Base-by-base conservation (phyloP, 1,140 invertebrate species). In the Penaeus chinensis region DNA sequence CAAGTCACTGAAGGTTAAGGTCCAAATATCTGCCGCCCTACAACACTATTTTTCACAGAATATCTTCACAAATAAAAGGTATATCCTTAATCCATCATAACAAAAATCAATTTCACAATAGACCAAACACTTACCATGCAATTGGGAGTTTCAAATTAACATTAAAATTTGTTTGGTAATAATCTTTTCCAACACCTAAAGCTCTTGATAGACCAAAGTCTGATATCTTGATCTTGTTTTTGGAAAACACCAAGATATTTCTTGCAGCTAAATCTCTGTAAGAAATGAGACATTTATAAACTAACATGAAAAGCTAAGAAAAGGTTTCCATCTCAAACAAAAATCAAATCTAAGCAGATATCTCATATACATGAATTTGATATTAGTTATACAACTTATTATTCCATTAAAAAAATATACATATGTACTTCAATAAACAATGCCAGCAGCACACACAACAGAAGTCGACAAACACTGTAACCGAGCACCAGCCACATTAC, bases 101-200 rank as follows among this genome's bases (percentile, higher is more conserved):
- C 37, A 60, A 83, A 89, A 69, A 79, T 81, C 20, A 54, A 54
- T 54, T 11, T n/a, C 22, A 20, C 24, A 18, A 24, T 16, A 80
- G 27, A 24, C 8, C 18, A 22, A 62, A 24, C 80, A 93, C 94
- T 94, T 93, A 96, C 98, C 98, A 99, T 1, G 98, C 98, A 91
- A 99, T 99, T 8, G 98, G 98, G 86, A 99, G 93, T 93, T 99
- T 99, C 32, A 99, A 94, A 93, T 98, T 99, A 13, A 99, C 97
- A 92, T 98, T 99, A 92, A 99, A 99, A 93, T 99, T 99, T 3
- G 97, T 99, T 93, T 99, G 97, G 92, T 99, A 99, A 92, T 99
- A 99, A 93, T 99, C 98, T 92, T 99, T 99, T 13, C 98, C 98
- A 79, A 98, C 97, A 16, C 98, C 98, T n/a, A 99, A 92, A 1